Base-by-base conservation (phyloP, 2,797 vertebrate genomes). In the Nyctibius grandis region DNA sequence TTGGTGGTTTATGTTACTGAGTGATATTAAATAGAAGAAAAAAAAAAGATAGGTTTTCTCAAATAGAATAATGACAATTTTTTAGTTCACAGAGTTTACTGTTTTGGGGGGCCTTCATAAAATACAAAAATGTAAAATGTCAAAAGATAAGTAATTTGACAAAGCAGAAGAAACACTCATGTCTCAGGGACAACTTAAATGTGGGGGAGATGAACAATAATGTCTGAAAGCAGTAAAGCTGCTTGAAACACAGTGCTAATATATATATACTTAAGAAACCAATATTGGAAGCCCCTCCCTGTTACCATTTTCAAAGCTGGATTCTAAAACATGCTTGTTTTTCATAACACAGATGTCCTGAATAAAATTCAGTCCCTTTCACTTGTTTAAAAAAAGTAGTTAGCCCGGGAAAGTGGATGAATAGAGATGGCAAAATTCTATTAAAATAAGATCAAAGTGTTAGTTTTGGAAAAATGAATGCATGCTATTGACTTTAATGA, bases 271-370 rank as follows among this genome's bases (percentile, higher is more conserved):
- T 48, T 18, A 11, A 54, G 22, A 61, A 85, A 36, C 5, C 14
- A 38, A 0, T 33, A 42, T 28, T n/a, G 57, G 8, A 45, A 53
- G 45, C 26, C 23, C 48, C 19, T 21, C 15, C 15, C 44, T 34
- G 13, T 29, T 50, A 33, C 20, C 20, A 5, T 54, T 86, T 70
- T n/a, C 74, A 80, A 51, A 67, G 18, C 31, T 54, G 89, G 9
- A 12, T 38, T 75, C 20, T 54, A 15, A 64, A 78, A 47, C 4
- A 3, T 17, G 15, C 25, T 76, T 72, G 10, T n/a, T 68, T 36
- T 40, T 69, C 0, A 0, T 91, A 57, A 34, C 33, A 22, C 25
- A 14, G 4, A 3, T 28, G 7, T 38, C 18, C 42, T 68, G 67
- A 76, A 61, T 50, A 54, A 75, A 79, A 73, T 57, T 36, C 22